Conservation (phyloP, 2,797 vertebrate genomes). For the Gephyroberyx darwinii region DNA sequence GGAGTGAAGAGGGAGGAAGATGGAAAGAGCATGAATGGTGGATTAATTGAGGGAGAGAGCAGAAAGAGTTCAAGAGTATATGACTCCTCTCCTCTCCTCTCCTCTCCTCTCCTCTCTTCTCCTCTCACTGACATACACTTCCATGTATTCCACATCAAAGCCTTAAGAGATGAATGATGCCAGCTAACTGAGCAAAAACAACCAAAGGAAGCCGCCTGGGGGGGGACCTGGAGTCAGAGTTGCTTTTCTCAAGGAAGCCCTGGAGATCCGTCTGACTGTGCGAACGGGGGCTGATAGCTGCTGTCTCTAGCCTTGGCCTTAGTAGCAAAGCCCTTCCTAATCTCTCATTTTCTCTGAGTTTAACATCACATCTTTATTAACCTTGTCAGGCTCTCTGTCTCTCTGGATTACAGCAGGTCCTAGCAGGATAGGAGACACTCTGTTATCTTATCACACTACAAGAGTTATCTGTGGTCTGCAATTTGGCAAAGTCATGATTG, state of each 20-base stretch:
- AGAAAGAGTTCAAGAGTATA: no score
- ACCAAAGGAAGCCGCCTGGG: no score
- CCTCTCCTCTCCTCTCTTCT: no score
- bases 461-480: background rate
- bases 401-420: background rate
- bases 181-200: no score
- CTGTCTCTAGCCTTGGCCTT: slow-evolving; percentile 8
- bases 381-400: slow-evolving; percentile 11
- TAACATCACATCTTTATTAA: slow-evolving; percentile 12
- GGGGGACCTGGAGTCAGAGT: background rate
- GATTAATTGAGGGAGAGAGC: background rate
- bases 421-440: slow-evolving; percentile 1
- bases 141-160: no score
- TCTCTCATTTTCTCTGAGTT: slow-evolving; percentile 16
- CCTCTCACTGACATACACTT: no score
- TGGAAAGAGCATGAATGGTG: background rate
- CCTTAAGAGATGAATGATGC: no score
- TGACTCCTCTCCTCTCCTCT: background rate
- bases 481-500: background rate
- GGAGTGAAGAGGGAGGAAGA: background rate
- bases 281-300: background rate
- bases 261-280: background rate
- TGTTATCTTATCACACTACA: background rate
- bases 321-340: slow-evolving; percentile 22
- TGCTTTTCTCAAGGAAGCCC: background rate